A percentile compares a stretch with the other conserved stretches of the same genome.
Evolutionary conservation across 1,140 invertebrate genomes (phyloP).

Genomic region (Drosophila micromelanica): DNA sequence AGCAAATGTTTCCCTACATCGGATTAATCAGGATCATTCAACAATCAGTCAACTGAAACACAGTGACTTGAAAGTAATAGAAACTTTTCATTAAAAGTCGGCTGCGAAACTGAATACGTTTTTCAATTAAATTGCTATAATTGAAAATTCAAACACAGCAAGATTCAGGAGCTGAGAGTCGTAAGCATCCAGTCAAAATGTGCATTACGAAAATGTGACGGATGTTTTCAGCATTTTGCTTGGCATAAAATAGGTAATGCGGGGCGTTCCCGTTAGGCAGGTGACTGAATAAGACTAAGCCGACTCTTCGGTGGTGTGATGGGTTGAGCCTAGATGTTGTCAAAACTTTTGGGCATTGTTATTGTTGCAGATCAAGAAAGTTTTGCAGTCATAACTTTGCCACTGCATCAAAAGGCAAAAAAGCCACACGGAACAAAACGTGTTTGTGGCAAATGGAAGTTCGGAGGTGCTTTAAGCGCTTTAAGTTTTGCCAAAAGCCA

Average conservation of each 20-base stretch:
- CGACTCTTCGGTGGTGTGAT: neutral
- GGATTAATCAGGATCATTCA: constrained; percentile 2
- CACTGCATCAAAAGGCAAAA: constrained; percentile 15
- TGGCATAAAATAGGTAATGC: constrained; percentile 47
- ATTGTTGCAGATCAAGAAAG: constrained; percentile 63
- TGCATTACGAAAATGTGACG: constrained; percentile 68
- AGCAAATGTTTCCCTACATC: neutral
- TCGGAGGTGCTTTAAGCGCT: constrained; percentile 64
- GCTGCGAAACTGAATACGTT: constrained; percentile 68
- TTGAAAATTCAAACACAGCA: constrained; percentile 39
- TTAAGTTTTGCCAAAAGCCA: constrained; percentile 69
- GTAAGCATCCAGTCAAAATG: constrained; percentile 13
- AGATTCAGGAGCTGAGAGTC: neutral
- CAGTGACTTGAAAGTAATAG: neutral
- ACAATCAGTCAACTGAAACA: constrained; percentile 14
- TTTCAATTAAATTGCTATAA: constrained; percentile 71
- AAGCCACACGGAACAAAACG: constrained; percentile 24
- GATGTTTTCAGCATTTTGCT: constrained; percentile 47
- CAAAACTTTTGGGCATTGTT: constrained; percentile 72
- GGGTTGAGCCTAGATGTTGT: constrained; percentile 18
- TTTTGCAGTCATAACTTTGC: constrained; percentile 50
- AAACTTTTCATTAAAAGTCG: constrained; percentile 43
- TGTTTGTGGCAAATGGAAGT: constrained; percentile 51
- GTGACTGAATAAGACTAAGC: constrained; percentile 29
- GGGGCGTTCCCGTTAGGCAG: constrained; percentile 43